phyloP scores from a whole-genome alignment of 2,797 vertebrate species.

The Trematomus bernacchii region DNA sequence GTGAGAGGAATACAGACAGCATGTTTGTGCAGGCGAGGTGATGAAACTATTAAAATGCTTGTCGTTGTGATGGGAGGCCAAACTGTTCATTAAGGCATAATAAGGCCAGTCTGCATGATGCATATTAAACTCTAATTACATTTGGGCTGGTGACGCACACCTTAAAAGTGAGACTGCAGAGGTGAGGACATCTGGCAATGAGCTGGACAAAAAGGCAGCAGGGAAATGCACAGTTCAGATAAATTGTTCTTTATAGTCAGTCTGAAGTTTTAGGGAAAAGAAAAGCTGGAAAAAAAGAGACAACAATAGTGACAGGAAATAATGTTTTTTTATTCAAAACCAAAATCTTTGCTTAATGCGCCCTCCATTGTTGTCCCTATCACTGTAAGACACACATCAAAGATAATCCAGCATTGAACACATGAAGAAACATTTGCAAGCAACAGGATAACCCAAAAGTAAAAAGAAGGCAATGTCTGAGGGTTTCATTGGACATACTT shows the following conservation, averaged over 20 bases:
- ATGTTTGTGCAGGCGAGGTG: slow-evolving; percentile 45
- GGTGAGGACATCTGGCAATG: slow-evolving; percentile 39
- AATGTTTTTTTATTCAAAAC: neutral
- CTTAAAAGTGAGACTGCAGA: slow-evolving; percentile 34
- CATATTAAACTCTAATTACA: slow-evolving; percentile 73
- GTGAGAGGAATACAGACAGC: slow-evolving; percentile 18
- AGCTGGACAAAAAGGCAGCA: slow-evolving; percentile 33
- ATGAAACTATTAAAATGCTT: slow-evolving; percentile 70
- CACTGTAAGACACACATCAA: neutral
- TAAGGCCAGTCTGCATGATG: slow-evolving; percentile 63
- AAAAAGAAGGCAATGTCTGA: neutral
- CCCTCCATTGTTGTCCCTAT: neutral
- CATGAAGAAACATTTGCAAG: neutral
- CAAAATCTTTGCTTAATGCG: slow-evolving; percentile 15
- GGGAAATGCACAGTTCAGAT: slow-evolving; percentile 18
- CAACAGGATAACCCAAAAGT: neutral
- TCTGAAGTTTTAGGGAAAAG: slow-evolving; percentile 10
- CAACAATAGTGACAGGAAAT: neutral
- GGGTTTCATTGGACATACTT: neutral
- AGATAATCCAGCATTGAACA: neutral
- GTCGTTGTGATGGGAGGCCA: slow-evolving; percentile 67
- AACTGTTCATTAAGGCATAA: slow-evolving; percentile 71
- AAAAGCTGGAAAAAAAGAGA: neutral
- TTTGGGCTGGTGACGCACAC: slow-evolving; percentile 44
- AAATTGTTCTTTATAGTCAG: slow-evolving; percentile 22